Evolutionary conservation across 2,797 vertebrate genomes (phyloP), one percentile per base, ranked within the genome.

Genomic region (Poecilia wingei): DNA sequence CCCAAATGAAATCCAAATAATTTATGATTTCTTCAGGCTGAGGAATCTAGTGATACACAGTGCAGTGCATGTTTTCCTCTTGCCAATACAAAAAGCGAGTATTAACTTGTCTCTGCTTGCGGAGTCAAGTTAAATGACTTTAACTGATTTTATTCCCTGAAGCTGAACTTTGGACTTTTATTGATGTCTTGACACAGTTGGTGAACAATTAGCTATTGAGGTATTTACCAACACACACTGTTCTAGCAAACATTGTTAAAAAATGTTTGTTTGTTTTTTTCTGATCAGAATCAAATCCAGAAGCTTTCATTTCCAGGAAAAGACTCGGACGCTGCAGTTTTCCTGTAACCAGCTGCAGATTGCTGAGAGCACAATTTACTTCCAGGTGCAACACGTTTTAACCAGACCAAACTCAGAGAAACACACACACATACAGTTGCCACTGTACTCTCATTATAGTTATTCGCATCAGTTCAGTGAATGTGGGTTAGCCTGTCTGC

Each of bases 401-500:
- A 28, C 41, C 41, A 28, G n/a, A 46, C 9, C 68, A 70, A 16
- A 46, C 2, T n/a, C 14, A 25, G 22, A 39, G 4, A 39, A 41
- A 41, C 41, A 8, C 7, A 66, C 7, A 46, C 49, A 53, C 33
- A 25, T 39, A 22, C 31, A 25, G 72, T 13, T 73, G 72, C 2
- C 31, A 53, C 49, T 53, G 53, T 51, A 22, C n/a, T 53, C 59
- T 41, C 39, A 49, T 72, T 6, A 43, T 72, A n/a, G 6, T 41
- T 74, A 7, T 79, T 87, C 57, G 28, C 28, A 72, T 70, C 36
- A 79, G 12, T 53, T 64, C 39, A 31, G 28, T 43, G 49, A 81
- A 75, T 75, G 70, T 74, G 61, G 71, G 79, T 82, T 76, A 75
- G 16, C 59, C 71, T 69, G 68, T 31, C 25, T 77, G 70, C 80